Evolutionary conservation across 1,140 invertebrate genomes (phyloP), one percentile per base, ranked within the genome.

Genomic region (Dendroctonus ponderosae): DNA sequence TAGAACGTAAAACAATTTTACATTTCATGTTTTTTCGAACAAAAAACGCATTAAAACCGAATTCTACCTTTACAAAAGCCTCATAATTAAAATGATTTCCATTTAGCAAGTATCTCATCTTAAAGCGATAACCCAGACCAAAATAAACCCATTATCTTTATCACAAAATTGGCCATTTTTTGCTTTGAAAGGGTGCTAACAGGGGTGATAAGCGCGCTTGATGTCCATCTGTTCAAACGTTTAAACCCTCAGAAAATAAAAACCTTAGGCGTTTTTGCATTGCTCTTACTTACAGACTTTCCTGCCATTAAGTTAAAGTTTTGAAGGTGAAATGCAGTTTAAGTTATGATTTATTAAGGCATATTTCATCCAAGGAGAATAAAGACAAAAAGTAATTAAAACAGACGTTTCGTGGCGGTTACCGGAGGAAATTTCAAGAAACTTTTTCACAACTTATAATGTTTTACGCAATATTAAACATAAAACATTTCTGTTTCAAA

Each of bases 61-160:
- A 0, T 4, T 46, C 4, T 11, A 46, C 1, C 12, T 46, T 46
- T 46, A 46, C 12, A 11, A 1, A 46, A 3, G 43, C 4, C 43
- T 11, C 8, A 46, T 59, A 59, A 46, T 59, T 59, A 59, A 59
- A 59, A 48, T 46, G 3, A 15, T 46, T 11, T 26, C 43, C 12
- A 26, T 59, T 59, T 59, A 11, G 15, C 57, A 12, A n/a, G 15
- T 46, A 59, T 15, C 42, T 7, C 40, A 63, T 63, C 15, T 63
- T 63, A 63, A 58, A 65, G 58, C 44, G 53, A 51, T 59, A 65
- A 65, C 63, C 54, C 9, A 11, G 40, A 58, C 43, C 53, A 59
- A 65, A 52, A 65, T 65, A 65, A 65, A 58, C 52, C 62, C 62
- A 57, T 64, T 64, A 52, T 62, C 44, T 64, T 64, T 64, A 64